Conservation (phyloP, 2,888 invertebrate species). For the Sisyra terminalis region DNA sequence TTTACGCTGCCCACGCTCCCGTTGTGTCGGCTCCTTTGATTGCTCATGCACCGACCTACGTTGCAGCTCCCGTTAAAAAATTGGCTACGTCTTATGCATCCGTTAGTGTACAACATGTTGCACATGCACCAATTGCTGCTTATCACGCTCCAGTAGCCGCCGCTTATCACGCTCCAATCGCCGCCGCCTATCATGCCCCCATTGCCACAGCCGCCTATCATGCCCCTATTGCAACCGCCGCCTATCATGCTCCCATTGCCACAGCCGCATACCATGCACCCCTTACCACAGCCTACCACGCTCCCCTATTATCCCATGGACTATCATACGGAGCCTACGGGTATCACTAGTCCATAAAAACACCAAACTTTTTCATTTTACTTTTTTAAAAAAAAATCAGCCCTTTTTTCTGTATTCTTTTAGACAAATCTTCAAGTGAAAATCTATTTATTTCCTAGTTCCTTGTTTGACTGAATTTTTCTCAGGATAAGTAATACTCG, state of each 20-base stretch:
- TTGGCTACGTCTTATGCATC: background rate
- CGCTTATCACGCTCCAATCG: background rate
- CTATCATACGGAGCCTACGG: no score
- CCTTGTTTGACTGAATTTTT: no score
- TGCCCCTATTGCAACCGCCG: background rate
- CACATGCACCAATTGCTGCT: background rate
- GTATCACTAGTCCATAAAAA: no score
- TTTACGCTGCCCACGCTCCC: constrained; percentile 2
- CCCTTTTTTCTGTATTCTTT: no score
- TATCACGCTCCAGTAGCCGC: background rate
- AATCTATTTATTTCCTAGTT: no score
- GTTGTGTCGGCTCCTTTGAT: constrained; percentile 1
- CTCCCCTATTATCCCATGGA: no score
- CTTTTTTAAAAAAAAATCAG: no score
- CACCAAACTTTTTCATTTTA: no score
- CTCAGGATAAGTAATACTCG: no score
- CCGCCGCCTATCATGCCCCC: background rate
- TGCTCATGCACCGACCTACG: background rate
- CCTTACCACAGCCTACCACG: background rate
- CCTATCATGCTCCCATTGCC: background rate
- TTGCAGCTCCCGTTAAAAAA: background rate
- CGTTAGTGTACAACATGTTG: background rate
- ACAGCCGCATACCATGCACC: background rate
- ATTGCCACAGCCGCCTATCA: background rate
- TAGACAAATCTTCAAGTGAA: no score